Conservation (phyloP, 2,113 vertebrate genomes). For the Ageneiosus marmoratus region DNA sequence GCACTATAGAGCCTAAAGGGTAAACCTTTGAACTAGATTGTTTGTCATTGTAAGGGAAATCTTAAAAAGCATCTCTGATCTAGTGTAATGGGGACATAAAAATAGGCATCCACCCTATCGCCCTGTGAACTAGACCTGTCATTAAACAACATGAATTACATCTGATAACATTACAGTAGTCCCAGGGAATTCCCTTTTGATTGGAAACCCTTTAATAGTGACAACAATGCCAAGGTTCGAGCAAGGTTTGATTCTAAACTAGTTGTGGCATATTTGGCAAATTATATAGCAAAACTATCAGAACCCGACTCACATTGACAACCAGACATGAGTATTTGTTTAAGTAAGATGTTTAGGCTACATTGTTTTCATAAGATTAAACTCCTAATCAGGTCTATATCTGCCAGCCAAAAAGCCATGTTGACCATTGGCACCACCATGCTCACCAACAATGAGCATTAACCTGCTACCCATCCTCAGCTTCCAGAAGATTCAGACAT, state of each 20-base stretch:
- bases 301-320: neutral
- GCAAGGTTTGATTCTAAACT: neutral
- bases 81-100: neutral
- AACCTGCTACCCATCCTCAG: neutral
- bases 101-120: neutral
- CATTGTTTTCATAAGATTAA: neutral
- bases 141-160: neutral
- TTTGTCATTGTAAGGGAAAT: neutral
- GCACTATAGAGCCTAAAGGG: neutral
- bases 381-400: neutral
- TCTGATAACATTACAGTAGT: neutral
- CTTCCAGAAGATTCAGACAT: neutral
- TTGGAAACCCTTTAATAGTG: neutral
- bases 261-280: neutral
- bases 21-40: neutral
- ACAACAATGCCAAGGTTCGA: neutral
- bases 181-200: neutral
- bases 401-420: neutral
- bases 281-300: neutral
- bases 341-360: neutral
- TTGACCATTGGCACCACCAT: neutral
- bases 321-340: neutral
- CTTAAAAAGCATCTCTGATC: neutral
- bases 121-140: neutral
- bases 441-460: neutral